Evolutionary conservation across 2,888 invertebrate genomes (phyloP).

Genomic region (Rhagophthalmus giganteus): DNA sequence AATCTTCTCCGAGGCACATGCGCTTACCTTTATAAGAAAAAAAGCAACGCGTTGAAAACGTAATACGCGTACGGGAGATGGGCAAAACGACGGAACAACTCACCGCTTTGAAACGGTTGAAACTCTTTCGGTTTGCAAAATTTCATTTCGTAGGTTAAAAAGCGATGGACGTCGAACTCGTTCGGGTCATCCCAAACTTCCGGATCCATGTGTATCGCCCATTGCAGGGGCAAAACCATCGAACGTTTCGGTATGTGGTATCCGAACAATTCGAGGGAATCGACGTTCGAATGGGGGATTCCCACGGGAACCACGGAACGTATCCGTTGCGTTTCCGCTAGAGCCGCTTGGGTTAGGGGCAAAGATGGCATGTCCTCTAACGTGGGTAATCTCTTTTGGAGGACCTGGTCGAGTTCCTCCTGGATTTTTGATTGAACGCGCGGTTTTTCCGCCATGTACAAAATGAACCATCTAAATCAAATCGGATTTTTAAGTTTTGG

Average conservation of each 20-base stretch:
- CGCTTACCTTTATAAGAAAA: conserved; percentile 72
- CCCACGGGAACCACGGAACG: conserved; percentile 81
- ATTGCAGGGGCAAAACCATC: conserved; percentile 79
- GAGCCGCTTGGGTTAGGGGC: conserved; percentile 70
- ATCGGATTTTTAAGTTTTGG: background rate
- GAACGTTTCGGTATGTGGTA: conserved; percentile 69
- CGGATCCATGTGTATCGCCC: conserved; percentile 78
- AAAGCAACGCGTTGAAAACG: background rate
- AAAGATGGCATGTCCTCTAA: conserved; percentile 61
- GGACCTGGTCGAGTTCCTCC: conserved; percentile 57
- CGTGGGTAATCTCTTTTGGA: conserved; percentile 50
- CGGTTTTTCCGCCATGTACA: conserved; percentile 73
- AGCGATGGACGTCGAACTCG: conserved; percentile 69
- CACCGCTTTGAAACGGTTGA: conserved; percentile 83
- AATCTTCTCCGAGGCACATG: conserved; percentile 83
- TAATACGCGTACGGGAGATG: background rate
- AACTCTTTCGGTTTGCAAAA: conserved; percentile 69
- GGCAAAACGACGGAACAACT: no score
- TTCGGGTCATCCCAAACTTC: conserved; percentile 69
- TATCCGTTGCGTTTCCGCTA: conserved; percentile 78
- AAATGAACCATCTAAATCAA: conserved; percentile 67
- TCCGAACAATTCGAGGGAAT: conserved; percentile 55
- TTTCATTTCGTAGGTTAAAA: conserved; percentile 66
- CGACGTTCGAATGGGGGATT: conserved; percentile 76
- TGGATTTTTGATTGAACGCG: conserved; percentile 65